phyloP scores from a whole-genome alignment of 2,888 invertebrate genomes.

The Philhelius pedissequus region DNA sequence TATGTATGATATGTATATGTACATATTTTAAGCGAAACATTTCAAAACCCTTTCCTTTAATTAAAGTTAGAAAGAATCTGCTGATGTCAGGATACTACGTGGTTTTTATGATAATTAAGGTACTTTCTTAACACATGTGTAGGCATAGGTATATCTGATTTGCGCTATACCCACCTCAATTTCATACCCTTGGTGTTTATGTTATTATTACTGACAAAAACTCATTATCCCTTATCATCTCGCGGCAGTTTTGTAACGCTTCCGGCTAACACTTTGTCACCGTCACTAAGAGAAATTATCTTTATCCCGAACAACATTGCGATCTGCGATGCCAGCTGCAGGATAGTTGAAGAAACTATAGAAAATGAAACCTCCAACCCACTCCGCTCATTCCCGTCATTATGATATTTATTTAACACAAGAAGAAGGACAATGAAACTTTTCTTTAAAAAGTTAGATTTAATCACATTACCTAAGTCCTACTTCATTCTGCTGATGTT shows the following conservation, averaged over 20 bases:
- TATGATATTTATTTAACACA: constrained; percentile 27
- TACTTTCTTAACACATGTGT: neutral
- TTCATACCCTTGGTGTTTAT: neutral
- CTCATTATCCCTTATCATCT: constrained; percentile 54
- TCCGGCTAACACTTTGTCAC: constrained; percentile 55
- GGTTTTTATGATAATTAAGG: neutral
- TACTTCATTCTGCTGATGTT: neutral
- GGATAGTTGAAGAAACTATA: constrained; percentile 16
- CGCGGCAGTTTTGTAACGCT: constrained; percentile 22
- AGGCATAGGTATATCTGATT: neutral
- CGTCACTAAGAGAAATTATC: constrained; percentile 60
- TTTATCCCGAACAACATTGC: constrained; percentile 34
- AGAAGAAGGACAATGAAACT: constrained; percentile 41
- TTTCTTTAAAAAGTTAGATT: constrained; percentile 52
- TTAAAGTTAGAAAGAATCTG: neutral
- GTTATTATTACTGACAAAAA: constrained; percentile 26
- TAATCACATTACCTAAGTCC: constrained; percentile 22
- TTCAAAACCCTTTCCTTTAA: neutral
- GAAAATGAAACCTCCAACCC: neutral
- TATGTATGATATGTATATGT: too few species aligned
- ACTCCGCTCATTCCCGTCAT: too few species aligned
- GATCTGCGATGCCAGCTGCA: neutral
- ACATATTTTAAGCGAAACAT: neutral
- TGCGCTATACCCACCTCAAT: neutral
- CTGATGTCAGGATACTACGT: neutral